Conservation (phyloP, 2,113 vertebrate species). For the Ammodytes dubius region DNA sequence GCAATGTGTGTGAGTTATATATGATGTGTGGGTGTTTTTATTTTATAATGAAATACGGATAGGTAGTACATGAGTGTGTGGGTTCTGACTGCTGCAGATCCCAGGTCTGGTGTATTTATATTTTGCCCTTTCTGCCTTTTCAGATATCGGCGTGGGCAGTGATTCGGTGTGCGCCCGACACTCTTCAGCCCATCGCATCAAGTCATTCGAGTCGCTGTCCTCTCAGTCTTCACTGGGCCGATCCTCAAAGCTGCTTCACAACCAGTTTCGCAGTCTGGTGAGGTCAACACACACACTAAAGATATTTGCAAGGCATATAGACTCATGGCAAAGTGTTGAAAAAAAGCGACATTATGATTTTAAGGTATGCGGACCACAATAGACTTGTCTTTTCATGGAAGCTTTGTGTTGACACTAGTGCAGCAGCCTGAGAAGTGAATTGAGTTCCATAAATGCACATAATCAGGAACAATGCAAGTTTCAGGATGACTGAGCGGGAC, state of each 20-base stretch:
- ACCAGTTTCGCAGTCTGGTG: conserved; percentile 98
- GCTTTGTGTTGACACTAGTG: not conserved
- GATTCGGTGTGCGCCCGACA: conserved; percentile 94
- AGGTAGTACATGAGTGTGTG: conserved; percentile 20
- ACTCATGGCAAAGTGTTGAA: too few species aligned
- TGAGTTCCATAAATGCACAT: not conserved
- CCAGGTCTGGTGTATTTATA: conserved; percentile 54
- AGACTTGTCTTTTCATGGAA: not conserved
- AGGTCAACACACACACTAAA: conserved; percentile 63
- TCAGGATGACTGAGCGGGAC: not conserved
- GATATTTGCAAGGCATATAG: too few species aligned
- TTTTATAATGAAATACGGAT: conserved; percentile 6
- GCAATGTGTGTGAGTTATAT: not conserved
- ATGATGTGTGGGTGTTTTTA: conserved; percentile 11
- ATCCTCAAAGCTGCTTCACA: conserved; percentile 95
- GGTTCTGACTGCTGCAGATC: conserved; percentile 29
- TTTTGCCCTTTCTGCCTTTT: conserved; percentile 7
- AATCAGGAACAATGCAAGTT: not conserved
- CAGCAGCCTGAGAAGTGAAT: not conserved
- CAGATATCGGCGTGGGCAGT: conserved; percentile 97
- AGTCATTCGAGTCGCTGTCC: conserved; percentile 95
- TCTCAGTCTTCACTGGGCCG: conserved; percentile 91
- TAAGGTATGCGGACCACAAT: too few species aligned
- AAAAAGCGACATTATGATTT: too few species aligned
- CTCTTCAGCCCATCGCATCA: conserved; percentile 94